These are phyloP conservation scores for Apamea epomidion DNA, from an alignment of 2,888 invertebrate species.

Conservation along the genomic window DNA sequence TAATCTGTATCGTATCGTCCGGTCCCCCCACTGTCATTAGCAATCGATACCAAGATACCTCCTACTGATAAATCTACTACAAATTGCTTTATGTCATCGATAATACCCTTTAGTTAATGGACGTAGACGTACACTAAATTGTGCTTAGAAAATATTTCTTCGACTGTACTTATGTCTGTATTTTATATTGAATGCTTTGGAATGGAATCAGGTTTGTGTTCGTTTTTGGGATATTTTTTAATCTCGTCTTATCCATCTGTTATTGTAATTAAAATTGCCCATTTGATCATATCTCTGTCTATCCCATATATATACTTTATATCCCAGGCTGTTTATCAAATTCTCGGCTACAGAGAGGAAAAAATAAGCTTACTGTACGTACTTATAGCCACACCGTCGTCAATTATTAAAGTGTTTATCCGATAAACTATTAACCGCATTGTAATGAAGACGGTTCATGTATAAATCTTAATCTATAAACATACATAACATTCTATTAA, in stretches of 20 bases:
- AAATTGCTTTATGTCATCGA: slow-evolving; percentile 75
- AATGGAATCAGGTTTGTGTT: slow-evolving; percentile 10
- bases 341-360: background rate
- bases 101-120: slow-evolving; percentile 70
- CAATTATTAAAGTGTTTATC: slow-evolving; percentile 1
- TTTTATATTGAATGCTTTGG: slow-evolving; percentile 16
- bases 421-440: background rate
- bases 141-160: slow-evolving; percentile 53
- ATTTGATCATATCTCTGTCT: slow-evolving; percentile 7
- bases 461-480: background rate
- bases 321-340: background rate
- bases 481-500: slow-evolving; percentile 2
- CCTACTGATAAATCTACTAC: slow-evolving; percentile 70
- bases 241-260: background rate
- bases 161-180: slow-evolving; percentile 7
- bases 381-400: background rate
- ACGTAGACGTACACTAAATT: slow-evolving; percentile 53
- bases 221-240: slow-evolving; percentile 28
- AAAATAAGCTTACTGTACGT: background rate
- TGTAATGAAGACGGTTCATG: slow-evolving; percentile 13
- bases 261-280: slow-evolving; percentile 13
- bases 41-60: slow-evolving; percentile 70
- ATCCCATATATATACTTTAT: background rate
- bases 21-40: slow-evolving; percentile 70
- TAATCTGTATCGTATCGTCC: slow-evolving; percentile 68